Conservation (phyloP, 2,797 vertebrate species). For the Aphelocoma californica region DNA sequence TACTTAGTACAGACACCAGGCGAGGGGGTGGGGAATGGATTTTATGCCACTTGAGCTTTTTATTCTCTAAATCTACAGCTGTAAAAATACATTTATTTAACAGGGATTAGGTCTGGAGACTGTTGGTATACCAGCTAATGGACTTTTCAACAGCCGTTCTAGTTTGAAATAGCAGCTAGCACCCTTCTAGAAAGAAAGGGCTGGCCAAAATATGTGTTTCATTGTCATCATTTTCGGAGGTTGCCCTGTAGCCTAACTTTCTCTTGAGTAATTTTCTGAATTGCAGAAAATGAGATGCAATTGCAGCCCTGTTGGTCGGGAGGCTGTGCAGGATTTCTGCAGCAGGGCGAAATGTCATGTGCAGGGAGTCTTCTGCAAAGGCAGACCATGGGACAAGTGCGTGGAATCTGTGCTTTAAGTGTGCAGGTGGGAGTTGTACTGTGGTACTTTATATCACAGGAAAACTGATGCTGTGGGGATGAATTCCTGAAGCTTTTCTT, state of each 20-base stretch:
- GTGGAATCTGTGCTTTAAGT: background rate
- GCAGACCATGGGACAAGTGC: background rate
- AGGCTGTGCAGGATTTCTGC: background rate
- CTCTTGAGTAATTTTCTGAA: background rate
- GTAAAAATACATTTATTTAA: constrained; percentile 26
- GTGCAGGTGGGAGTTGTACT: background rate
- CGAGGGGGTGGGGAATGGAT: constrained; percentile 25
- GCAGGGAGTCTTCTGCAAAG: background rate
- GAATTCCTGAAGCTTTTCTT: background rate
- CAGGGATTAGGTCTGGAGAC: background rate
- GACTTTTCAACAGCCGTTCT: background rate
- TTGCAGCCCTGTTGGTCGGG: background rate
- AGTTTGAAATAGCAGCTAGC: background rate
- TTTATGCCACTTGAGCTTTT: constrained; percentile 21
- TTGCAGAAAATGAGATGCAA: background rate
- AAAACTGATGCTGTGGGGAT: rapidly evolving
- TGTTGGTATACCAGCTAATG: background rate
- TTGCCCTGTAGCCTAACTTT: background rate
- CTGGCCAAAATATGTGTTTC: background rate
- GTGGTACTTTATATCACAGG: background rate
- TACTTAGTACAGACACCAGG: constrained; percentile 41
- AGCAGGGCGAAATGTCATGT: rapidly evolving
- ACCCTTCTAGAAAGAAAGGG: background rate
- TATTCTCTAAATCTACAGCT: background rate
- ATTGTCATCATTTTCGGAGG: background rate